A percentile compares a stretch with the other conserved stretches of the same genome.
Evolutionary conservation across 2,113 vertebrate genomes (phyloP).

Genomic region (Scolopax mira): DNA sequence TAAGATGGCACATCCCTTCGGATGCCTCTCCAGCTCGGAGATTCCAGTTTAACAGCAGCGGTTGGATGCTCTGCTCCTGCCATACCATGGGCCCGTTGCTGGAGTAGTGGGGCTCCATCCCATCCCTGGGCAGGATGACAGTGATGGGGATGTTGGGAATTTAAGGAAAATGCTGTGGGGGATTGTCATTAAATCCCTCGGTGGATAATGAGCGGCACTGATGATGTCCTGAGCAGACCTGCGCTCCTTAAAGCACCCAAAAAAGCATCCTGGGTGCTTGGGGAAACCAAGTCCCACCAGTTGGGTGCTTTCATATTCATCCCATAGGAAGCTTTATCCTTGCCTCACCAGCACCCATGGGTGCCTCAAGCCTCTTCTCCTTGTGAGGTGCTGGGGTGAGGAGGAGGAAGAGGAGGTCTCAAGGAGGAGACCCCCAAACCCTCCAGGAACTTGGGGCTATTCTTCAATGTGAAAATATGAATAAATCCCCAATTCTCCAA

Average conservation of each 20-base stretch:
- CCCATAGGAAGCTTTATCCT: neutral
- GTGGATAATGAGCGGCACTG: fast-evolving
- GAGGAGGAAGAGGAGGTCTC: neutral
- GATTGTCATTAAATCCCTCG: neutral
- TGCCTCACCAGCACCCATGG: neutral
- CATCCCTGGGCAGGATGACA: fast-evolving
- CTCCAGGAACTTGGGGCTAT: neutral
- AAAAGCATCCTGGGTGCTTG: fast-evolving
- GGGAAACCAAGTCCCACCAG: neutral
- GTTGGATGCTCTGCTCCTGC: fast-evolving
- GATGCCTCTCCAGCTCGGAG: fast-evolving
- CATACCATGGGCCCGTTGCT: fast-evolving
- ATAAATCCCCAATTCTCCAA: neutral
- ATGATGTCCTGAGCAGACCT: neutral
- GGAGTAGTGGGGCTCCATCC: neutral
- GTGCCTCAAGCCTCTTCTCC: neutral
- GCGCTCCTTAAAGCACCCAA: neutral
- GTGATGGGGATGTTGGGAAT: neutral
- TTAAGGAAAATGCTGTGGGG: fast-evolving
- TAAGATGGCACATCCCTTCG: fast-evolving
- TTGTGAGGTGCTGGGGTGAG: neutral
- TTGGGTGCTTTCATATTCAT: fast-evolving
- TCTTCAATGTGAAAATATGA: neutral
- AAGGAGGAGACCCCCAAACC: neutral
- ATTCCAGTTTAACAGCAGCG: fast-evolving